Evolutionary conservation across 1,140 invertebrate species (phyloP), one percentile per base, ranked within the genome.

Genomic region (Dendroctonus valens): DNA sequence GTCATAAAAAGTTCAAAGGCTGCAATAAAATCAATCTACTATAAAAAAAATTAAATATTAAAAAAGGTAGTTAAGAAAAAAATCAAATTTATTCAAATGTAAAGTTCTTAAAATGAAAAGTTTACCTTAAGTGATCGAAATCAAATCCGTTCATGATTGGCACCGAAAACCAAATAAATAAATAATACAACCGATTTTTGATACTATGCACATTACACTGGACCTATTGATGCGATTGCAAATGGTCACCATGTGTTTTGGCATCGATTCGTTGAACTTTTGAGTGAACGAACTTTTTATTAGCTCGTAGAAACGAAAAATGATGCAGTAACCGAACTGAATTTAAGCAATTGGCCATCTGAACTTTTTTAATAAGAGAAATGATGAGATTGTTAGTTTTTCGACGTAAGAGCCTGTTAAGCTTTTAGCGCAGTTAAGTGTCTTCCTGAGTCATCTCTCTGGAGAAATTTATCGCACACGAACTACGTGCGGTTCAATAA

Each of bases 261-360:
- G 49, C 58, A 57, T 44, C 53, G 59, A 67, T 64, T 55, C 69
- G 65, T 69, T 70, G 65, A 72, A 65, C 64, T 68, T 65, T 65
- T 42, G 54, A 60, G 69, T 65, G 67, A 69, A 70, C 60, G 67
- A 70, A 72, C 67, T 70, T 71, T 72, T 70, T 71, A 69, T 69
- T 67, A 44, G 52, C 51, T 59, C 49, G 55, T 26, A 49, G 46
- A 65, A 65, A 57, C 54, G 9, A 44, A 65, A 65, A 65, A 70
- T 63, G 68, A 69, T 72, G 69, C 71, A 72, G 44, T 48, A 65
- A 65, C 62, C 58, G 52, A 66, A 70, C 66, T 67, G 66, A 72
- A 70, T 70, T 70, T 68, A 68, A 70, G 53, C 64, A 68, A 70
- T 70, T 59, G 61, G 69, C 65, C 70, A 70, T 67, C 51, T 70